phyloP scores from a whole-genome alignment of 2,113 vertebrate species.

The Gila orcuttii region DNA sequence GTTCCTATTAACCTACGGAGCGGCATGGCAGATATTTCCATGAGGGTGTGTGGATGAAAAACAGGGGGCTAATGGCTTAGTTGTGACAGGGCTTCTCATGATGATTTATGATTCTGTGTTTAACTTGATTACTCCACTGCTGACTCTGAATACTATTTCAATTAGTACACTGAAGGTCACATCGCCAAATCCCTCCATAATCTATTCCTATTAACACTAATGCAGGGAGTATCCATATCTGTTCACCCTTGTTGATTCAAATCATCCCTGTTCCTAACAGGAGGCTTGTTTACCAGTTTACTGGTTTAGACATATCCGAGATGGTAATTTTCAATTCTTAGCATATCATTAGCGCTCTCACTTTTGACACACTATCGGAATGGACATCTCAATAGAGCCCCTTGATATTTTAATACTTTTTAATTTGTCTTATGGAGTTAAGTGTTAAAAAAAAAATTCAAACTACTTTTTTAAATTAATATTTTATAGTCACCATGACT shows the following conservation, averaged over 20 bases:
- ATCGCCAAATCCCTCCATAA: slow-evolving; percentile 99
- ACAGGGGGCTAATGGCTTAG: slow-evolving; percentile 94
- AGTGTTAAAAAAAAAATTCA: no score
- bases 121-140: slow-evolving; percentile 99
- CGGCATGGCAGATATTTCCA: slow-evolving; percentile 98
- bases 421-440: slow-evolving; percentile 52
- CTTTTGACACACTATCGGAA: slow-evolving; percentile 83
- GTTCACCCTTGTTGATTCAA: slow-evolving; percentile 99
- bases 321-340: slow-evolving; percentile 90
- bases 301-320: slow-evolving; percentile 90
- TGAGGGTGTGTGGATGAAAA: slow-evolving; percentile 90
- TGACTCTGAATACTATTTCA: slow-evolving; percentile 99
- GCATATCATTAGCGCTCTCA: slow-evolving; percentile 90
- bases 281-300: slow-evolving; percentile 97
- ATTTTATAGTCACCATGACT: neutral
- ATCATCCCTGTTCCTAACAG: slow-evolving; percentile 97
- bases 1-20: slow-evolving; percentile 99
- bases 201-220: slow-evolving; percentile 99
- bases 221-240: slow-evolving; percentile 99
- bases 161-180: slow-evolving; percentile 99
- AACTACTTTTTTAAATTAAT: slow-evolving; percentile 12
- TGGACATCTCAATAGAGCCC: slow-evolving; percentile 78
- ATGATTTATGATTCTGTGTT: slow-evolving; percentile 99
- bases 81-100: slow-evolving; percentile 99
- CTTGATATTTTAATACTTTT: slow-evolving; percentile 73